Evolutionary conservation across 2,113 vertebrate genomes (phyloP).

Genomic region (Paratilapia polleni): DNA sequence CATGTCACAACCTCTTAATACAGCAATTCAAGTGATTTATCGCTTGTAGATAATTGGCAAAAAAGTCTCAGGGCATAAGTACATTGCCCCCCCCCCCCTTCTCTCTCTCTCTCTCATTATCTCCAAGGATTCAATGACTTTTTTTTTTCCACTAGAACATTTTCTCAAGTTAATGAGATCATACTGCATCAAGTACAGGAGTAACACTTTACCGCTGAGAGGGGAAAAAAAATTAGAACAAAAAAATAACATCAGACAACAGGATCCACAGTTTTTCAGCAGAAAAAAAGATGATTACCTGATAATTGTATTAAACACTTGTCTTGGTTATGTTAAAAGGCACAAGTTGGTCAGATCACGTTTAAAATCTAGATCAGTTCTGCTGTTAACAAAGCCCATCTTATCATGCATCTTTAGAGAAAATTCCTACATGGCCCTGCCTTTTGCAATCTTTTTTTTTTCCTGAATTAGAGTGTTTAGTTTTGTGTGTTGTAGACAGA

Average conservation of each 20-base stretch:
- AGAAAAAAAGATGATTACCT: conserved; percentile 80
- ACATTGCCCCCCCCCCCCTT: conserved; percentile 7
- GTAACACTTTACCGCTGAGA: conserved; percentile 77
- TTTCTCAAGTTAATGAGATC: conserved; percentile 62
- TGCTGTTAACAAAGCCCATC: conserved; percentile 71
- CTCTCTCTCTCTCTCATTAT: conserved; percentile 34
- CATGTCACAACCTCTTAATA: conserved; percentile 65
- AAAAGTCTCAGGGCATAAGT: conserved; percentile 44
- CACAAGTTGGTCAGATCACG: conserved; percentile 90
- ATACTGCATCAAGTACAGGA: conserved; percentile 60
- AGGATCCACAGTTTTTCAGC: conserved; percentile 81
- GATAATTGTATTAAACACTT: conserved; percentile 81
- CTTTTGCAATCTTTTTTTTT: conserved; percentile 56
- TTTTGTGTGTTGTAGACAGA: conserved; percentile 59
- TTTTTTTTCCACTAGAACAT: conserved; percentile 22
- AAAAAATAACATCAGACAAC: conserved; percentile 74
- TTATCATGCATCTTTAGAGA: conserved; percentile 65
- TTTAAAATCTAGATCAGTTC: conserved; percentile 74
- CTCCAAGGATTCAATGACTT: conserved; percentile 24
- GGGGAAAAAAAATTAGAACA: conserved; percentile 21
- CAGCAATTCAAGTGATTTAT: conserved; percentile 43
- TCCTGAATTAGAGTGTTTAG: conserved; percentile 74
- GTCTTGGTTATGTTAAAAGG: conserved; percentile 88
- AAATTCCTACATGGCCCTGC: conserved; percentile 49
- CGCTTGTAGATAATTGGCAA: conserved; percentile 48